Conservation (phyloP, 2,888 invertebrate species). For the Hypolimnas misippus region DNA sequence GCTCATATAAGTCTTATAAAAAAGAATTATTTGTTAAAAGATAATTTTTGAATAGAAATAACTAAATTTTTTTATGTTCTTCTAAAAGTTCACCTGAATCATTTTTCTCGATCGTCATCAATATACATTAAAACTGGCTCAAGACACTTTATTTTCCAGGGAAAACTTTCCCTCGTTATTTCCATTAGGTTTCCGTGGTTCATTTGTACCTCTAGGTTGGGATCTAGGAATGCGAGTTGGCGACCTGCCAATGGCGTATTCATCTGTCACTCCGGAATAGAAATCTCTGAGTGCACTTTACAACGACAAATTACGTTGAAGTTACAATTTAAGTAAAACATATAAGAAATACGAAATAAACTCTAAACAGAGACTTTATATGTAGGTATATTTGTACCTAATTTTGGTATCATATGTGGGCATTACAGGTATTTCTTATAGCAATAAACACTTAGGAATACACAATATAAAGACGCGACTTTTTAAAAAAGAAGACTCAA, state of each 20-base stretch:
- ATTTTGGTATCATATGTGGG: no score
- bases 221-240: constrained; percentile 23
- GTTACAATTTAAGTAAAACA: constrained; percentile 13
- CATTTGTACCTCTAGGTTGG: constrained; percentile 22
- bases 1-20: no score
- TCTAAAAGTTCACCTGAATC: not conserved
- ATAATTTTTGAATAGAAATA: no score
- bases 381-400: no score
- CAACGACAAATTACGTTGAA: constrained; percentile 24
- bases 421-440: no score
- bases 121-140: not conserved
- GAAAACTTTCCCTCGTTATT: constrained; percentile 11
- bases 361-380: no score
- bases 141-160: not conserved
- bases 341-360: no score
- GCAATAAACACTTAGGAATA: no score
- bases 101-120: constrained; percentile 1
- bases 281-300: constrained; percentile 29
- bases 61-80: not conserved
- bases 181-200: constrained; percentile 20
- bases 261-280: constrained; percentile 32
- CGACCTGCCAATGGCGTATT: constrained; percentile 27
- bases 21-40: no score
- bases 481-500: no score
- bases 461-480: no score